A percentile compares a stretch with the other conserved stretches of the same genome.
phyloP scores from a whole-genome alignment of 2,888 invertebrate genomes.

The Ochropleura leucogaster region DNA sequence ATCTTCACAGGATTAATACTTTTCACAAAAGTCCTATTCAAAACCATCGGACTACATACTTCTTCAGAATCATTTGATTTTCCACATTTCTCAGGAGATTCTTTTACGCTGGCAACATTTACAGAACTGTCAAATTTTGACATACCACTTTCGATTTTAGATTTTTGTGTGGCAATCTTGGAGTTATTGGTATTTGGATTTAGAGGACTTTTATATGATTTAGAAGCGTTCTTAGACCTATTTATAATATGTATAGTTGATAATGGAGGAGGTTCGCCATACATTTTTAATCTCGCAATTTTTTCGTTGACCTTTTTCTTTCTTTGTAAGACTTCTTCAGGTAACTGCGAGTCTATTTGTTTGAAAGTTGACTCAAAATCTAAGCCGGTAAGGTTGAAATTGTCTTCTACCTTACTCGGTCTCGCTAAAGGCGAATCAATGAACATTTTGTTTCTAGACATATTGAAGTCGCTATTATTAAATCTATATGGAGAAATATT shows the following conservation, averaged over 20 bases:
- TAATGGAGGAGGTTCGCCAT: conserved; percentile 90
- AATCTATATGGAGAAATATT: conserved; percentile 83
- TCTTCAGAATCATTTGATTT: conserved; percentile 39
- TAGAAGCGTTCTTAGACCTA: conserved; percentile 78
- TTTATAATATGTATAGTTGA: conserved; percentile 86
- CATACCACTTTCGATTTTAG: conserved; percentile 4
- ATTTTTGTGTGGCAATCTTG: conserved; percentile 17
- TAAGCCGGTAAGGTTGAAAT: conserved; percentile 82
- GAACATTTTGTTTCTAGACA: conserved; percentile 77
- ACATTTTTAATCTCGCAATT: conserved; percentile 88
- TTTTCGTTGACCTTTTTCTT: conserved; percentile 82
- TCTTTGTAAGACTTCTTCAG: conserved; percentile 75
- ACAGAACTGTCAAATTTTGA: conserved; percentile 51
- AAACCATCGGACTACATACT: conserved; percentile 74
- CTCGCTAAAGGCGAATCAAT: conserved; percentile 78
- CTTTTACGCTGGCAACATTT: conserved; percentile 70
- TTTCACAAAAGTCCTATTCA: conserved; percentile 76
- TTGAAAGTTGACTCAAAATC: conserved; percentile 87
- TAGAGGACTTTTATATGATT: conserved; percentile 83
- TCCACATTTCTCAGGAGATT: conserved; percentile 61
- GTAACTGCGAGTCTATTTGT: conserved; percentile 76
- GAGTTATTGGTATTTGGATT: conserved; percentile 62
- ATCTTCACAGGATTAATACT: conserved; percentile 76
- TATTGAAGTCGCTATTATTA: conserved; percentile 75
- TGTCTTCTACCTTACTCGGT: conserved; percentile 66